These are phyloP conservation scores for Spilosoma lubricipeda DNA, from an alignment of 2,888 invertebrate genomes.

Conservation along the genomic window DNA sequence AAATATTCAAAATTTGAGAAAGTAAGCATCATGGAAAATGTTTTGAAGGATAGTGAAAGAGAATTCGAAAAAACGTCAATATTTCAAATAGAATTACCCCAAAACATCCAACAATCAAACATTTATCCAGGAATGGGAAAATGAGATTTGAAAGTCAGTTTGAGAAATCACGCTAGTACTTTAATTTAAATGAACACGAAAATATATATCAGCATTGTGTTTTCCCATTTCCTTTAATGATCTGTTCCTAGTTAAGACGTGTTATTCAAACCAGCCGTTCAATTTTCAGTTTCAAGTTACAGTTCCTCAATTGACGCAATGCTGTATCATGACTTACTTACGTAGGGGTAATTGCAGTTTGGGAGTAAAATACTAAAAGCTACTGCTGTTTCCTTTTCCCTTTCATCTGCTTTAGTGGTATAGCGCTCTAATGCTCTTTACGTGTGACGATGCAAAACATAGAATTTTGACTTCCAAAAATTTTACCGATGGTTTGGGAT, in stretches of 20 bases:
- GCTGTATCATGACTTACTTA: not conserved
- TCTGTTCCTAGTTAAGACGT: not conserved
- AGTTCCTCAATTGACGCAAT: not conserved
- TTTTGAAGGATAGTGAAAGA: not conserved
- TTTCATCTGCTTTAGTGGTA: slow-evolving; percentile 42
- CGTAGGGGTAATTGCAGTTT: not conserved
- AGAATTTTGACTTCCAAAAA: slow-evolving; percentile 19
- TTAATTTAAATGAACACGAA: not conserved
- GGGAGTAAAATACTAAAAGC: slow-evolving; percentile 48
- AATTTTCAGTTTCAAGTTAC: not conserved
- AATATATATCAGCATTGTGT: not conserved
- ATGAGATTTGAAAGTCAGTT: not conserved
- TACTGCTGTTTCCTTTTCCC: slow-evolving; percentile 56
- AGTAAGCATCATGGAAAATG: not conserved
- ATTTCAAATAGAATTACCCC: not conserved
- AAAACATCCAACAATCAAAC: not conserved
- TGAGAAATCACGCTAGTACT: not conserved
- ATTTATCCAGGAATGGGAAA: not conserved
- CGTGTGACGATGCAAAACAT: slow-evolving; percentile 30
- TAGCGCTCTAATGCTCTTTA: slow-evolving; percentile 33
- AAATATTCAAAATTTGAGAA: not conserved
- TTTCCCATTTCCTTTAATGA: not conserved
- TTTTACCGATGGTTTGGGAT: not conserved
- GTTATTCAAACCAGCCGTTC: not conserved
- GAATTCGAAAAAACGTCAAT: not conserved